Evolutionary conservation across 2,113 vertebrate species (phyloP).

Genomic region (Condylura cristata): DNA sequence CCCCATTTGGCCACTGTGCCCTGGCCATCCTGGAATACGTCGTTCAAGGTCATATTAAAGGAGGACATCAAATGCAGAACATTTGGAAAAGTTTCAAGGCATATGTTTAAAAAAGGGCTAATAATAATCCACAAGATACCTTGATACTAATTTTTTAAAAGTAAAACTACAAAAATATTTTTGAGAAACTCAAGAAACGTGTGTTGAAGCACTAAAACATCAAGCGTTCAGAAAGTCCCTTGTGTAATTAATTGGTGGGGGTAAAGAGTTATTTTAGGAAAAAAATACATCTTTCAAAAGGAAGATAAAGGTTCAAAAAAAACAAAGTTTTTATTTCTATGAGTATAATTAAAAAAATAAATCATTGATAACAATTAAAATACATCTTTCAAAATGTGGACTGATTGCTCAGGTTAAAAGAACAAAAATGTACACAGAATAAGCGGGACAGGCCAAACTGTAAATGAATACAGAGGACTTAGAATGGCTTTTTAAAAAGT

Average conservation of each 20-base stretch:
- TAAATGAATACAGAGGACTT: background rate
- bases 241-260: background rate
- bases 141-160: background rate
- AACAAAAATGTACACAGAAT: background rate
- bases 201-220: background rate
- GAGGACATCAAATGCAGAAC: background rate
- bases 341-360: too few relatives aligned
- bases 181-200: slow-evolving; percentile 17
- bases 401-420: background rate
- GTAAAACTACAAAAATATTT: background rate
- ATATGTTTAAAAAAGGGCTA: background rate
- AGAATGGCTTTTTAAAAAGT: background rate
- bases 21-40: background rate
- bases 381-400: slow-evolving; percentile 4
- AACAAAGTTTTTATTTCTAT: too few relatives aligned
- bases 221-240: background rate
- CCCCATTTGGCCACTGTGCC: background rate
- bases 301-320: too few relatives aligned
- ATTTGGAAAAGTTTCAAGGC: background rate
- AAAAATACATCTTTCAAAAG: slow-evolving; percentile 19
- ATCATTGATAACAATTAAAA: too few relatives aligned
- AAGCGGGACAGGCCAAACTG: background rate
- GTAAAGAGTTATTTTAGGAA: slow-evolving; percentile 41
- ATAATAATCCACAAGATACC: background rate
- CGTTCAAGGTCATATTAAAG: background rate